Conservation (phyloP, 2,113 vertebrate species). For the Montifringilla adamsi region DNA sequence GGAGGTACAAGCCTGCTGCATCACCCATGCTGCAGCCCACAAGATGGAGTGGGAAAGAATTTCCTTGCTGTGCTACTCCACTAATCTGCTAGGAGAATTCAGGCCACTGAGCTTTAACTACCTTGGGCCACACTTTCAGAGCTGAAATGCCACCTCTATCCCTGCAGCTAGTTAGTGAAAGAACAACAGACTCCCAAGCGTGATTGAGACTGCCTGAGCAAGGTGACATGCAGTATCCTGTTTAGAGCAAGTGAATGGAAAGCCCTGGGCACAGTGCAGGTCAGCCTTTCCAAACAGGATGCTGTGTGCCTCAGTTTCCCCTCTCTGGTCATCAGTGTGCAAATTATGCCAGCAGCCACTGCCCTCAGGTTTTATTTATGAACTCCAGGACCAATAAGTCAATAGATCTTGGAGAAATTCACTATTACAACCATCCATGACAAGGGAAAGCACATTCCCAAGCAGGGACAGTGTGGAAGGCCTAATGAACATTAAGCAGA, state of each 20-base stretch:
- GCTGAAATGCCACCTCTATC: not conserved
- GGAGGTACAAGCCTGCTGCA: not conserved
- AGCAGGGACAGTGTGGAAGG: constrained; percentile 5
- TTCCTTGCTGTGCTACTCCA: not conserved
- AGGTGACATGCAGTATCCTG: fast-evolving
- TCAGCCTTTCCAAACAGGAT: not conserved
- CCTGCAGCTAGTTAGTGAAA: not conserved
- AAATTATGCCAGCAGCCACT: not conserved
- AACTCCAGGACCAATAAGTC: not conserved
- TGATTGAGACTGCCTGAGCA: not conserved
- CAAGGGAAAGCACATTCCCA: constrained; percentile 12
- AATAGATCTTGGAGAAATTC: not conserved
- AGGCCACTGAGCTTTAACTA: not conserved
- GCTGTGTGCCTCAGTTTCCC: not conserved
- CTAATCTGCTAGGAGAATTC: not conserved
- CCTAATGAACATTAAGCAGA: constrained; percentile 43
- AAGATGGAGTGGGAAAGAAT: not conserved
- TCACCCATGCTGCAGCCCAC: not conserved
- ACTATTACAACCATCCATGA: not conserved
- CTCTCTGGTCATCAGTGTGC: not conserved
- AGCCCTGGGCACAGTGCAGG: not conserved
- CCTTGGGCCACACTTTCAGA: not conserved
- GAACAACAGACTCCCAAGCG: not conserved
- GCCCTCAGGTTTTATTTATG: not conserved
- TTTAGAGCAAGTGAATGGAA: not conserved